A percentile compares a stretch with the other conserved stretches of the same genome.
Evolutionary conservation across 2,888 invertebrate species (phyloP).

Genomic region (Argyresthia albistria): DNA sequence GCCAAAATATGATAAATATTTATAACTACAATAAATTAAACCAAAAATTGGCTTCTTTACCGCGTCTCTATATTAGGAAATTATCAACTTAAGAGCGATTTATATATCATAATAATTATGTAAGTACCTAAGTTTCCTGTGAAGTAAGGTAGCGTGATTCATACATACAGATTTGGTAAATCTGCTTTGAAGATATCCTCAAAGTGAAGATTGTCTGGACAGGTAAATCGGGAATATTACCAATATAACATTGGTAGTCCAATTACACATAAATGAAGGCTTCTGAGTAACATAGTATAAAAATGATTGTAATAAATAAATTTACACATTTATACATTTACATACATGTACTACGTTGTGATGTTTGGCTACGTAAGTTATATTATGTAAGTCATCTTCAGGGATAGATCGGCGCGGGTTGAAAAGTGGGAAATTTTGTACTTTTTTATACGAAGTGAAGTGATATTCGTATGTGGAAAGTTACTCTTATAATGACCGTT

Average conservation of each 20-base stretch:
- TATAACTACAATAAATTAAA: conserved; percentile 27
- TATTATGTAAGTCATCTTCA: conserved; percentile 49
- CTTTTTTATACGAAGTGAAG: conserved; percentile 19
- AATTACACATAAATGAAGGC: conserved; percentile 13
- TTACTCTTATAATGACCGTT: neutral
- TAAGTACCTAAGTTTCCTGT: conserved; percentile 35
- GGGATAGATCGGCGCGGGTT: conserved; percentile 28
- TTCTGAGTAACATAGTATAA: conserved; percentile 11
- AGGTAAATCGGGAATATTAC: neutral
- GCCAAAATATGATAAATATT: conserved; percentile 16
- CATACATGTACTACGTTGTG: conserved; percentile 42
- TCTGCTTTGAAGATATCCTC: too few relatives aligned
- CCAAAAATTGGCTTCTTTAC: conserved; percentile 63
- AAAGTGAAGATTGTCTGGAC: too few relatives aligned
- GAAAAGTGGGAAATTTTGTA: conserved; percentile 28
- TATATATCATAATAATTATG: conserved; percentile 51
- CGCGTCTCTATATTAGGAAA: conserved; percentile 43
- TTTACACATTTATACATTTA: conserved; percentile 22
- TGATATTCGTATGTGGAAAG: neutral
- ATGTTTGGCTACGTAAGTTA: conserved; percentile 61
- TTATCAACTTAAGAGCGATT: conserved; percentile 38
- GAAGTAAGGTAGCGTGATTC: conserved; percentile 30
- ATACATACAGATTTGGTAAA: neutral
- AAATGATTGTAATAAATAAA: conserved; percentile 7
- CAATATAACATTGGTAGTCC: neutral